A percentile compares a stretch with the other conserved stretches of the same genome.
Conservation (phyloP, 2,113 vertebrate species). For the Podilymbus podiceps region DNA sequence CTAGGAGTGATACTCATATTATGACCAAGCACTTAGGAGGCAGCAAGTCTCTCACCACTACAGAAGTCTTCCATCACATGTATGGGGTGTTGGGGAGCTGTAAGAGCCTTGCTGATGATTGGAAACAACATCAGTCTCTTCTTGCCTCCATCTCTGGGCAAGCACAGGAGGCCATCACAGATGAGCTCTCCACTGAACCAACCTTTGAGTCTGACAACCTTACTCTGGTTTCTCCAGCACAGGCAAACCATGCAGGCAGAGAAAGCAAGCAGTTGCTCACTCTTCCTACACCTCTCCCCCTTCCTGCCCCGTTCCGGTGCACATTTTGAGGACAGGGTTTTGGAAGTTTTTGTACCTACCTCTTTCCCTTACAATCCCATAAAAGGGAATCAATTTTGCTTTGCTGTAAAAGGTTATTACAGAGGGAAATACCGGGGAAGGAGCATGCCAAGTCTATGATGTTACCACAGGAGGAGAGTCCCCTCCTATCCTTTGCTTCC, state of each 20-base stretch:
- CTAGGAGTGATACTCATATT: neutral
- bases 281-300: neutral
- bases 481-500: neutral
- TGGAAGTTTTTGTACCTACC: neutral
- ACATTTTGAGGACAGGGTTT: neutral
- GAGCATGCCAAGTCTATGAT: neutral
- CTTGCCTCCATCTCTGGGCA: neutral
- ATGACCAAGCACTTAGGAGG: neutral
- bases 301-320: neutral
- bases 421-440: neutral
- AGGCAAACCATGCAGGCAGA: neutral
- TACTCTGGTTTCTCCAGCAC: neutral
- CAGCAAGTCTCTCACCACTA: neutral
- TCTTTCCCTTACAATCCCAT: neutral
- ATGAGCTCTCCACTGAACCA: neutral
- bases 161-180: neutral
- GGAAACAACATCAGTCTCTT: neutral
- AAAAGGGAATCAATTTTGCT: neutral
- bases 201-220: neutral
- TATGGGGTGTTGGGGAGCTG: neutral
- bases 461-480: neutral
- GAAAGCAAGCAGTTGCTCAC: neutral
- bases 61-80: neutral
- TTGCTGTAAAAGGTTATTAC: neutral
- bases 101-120: neutral